Evolutionary conservation across 2,888 invertebrate genomes (phyloP).

Genomic region (Andrena bicolor): DNA sequence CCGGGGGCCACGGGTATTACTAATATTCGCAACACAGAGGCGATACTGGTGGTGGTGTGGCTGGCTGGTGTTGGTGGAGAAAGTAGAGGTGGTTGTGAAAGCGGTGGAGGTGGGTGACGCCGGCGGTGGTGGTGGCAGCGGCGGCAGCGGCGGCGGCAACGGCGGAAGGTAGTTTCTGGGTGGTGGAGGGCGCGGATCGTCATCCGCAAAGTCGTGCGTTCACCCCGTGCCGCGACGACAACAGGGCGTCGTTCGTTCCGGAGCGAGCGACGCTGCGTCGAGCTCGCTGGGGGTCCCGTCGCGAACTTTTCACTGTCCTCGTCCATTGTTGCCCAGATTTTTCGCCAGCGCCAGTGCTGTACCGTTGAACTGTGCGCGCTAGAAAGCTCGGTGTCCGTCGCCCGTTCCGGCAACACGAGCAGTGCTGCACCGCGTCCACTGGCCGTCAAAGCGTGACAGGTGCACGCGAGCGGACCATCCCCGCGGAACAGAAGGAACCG

Average conservation of each 20-base stretch:
- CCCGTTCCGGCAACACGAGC: conserved; percentile 10
- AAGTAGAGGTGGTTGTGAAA: conserved; percentile 52
- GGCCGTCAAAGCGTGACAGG: conserved; percentile 12
- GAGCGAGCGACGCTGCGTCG: conserved; percentile 71
- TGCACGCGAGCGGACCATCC: conserved; percentile 7
- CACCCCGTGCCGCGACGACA: conserved; percentile 83
- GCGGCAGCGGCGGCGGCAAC: conserved; percentile 44
- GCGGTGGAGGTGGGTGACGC: conserved; percentile 68
- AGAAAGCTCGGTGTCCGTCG: neutral
- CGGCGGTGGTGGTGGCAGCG: conserved; percentile 41
- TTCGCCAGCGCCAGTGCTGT: neutral
- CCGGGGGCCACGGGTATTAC: conserved; percentile 3
- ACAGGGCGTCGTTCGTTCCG: conserved; percentile 82
- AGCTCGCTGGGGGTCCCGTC: conserved; percentile 58
- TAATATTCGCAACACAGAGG: conserved; percentile 19
- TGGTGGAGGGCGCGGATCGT: conserved; percentile 80
- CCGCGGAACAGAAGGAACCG: neutral
- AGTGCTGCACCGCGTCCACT: conserved; percentile 16
- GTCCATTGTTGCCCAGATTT: neutral
- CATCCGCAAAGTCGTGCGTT: conserved; percentile 83
- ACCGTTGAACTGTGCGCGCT: conserved; percentile 3
- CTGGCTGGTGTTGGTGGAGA: conserved; percentile 43
- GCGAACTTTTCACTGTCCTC: conserved; percentile 48
- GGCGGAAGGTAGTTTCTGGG: conserved; percentile 79
- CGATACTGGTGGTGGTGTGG: neutral